These are phyloP conservation scores for Mythimna vitellina DNA, from an alignment of 2,888 invertebrate genomes.

Conservation along the genomic window DNA sequence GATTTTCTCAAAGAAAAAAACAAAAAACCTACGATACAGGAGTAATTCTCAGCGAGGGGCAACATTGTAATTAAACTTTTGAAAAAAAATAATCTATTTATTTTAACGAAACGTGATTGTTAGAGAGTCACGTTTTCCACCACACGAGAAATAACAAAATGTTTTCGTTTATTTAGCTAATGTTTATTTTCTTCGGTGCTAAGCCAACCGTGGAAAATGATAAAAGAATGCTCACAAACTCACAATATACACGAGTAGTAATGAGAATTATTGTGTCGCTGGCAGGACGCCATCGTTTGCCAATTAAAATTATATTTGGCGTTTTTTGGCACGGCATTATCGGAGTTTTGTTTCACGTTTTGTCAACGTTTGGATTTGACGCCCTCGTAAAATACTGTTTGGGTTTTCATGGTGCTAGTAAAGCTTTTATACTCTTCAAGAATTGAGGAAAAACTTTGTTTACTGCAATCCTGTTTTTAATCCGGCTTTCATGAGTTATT, in stretches of 20 bases:
- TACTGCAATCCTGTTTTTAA: neutral
- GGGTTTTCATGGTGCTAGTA: slow-evolving; percentile 6
- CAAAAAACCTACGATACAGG: too few species aligned
- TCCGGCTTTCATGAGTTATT: neutral
- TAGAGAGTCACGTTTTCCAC: neutral
- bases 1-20: too few species aligned
- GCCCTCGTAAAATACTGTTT: slow-evolving; percentile 39
- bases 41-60: too few species aligned
- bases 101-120: too few species aligned
- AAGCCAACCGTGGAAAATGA: slow-evolving; percentile 49
- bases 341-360: slow-evolving; percentile 53
- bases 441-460: neutral
- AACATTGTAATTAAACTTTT: too few species aligned
- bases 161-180: slow-evolving; percentile 7
- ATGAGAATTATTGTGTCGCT: slow-evolving; percentile 60
- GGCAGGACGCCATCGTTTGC: slow-evolving; percentile 57
- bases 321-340: slow-evolving; percentile 64
- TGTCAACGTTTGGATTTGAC: slow-evolving; percentile 49
- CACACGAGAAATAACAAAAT: slow-evolving; percentile 23
- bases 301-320: slow-evolving; percentile 70
- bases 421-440: slow-evolving; percentile 1
- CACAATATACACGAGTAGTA: slow-evolving; percentile 53
- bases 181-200: slow-evolving; percentile 49
- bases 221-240: slow-evolving; percentile 59
- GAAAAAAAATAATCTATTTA: too few species aligned